phyloP scores from a whole-genome alignment of 1,140 invertebrate species.

The Saccostrea echinata region DNA sequence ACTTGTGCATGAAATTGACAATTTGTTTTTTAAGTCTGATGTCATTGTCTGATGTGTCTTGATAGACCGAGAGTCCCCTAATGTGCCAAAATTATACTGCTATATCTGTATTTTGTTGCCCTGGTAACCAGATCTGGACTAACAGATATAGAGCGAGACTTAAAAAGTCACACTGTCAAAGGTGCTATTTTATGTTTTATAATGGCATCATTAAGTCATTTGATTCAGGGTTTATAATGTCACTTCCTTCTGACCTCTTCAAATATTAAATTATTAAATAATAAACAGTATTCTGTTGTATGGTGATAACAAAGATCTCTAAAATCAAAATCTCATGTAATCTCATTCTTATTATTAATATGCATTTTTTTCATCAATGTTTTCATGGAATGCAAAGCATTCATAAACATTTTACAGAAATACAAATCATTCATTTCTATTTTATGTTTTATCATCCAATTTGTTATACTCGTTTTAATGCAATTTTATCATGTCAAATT shows the following conservation, averaged over 20 bases:
- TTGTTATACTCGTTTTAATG: conserved; percentile 36
- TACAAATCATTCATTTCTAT: background rate
- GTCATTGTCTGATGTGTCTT: conserved; percentile 65
- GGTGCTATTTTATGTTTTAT: conserved; percentile 1
- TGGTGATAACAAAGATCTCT: conserved; percentile 25
- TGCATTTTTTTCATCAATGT: background rate
- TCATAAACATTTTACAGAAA: background rate
- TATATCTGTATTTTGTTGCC: conserved; percentile 33
- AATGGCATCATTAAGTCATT: background rate
- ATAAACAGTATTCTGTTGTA: conserved; percentile 20
- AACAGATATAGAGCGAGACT: background rate
- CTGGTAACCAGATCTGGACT: background rate
- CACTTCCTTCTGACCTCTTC: background rate
- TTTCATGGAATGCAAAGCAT: conserved; percentile 32
- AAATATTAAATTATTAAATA: background rate
- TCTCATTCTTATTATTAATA: conserved; percentile 12
- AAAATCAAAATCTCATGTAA: background rate
- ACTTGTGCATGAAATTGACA: conserved; percentile 74
- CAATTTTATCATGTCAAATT: conserved; percentile 30
- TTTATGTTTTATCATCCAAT: conserved; percentile 1
- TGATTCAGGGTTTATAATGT: conserved; percentile 9
- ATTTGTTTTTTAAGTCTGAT: conserved; percentile 75
- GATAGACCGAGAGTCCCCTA: background rate
- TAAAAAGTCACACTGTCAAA: conserved; percentile 16
- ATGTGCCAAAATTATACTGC: conserved; percentile 7